These are phyloP conservation scores for Macroglossus sobrinus DNA, from an alignment of 2,113 vertebrate genomes.

Conservation along the genomic window DNA sequence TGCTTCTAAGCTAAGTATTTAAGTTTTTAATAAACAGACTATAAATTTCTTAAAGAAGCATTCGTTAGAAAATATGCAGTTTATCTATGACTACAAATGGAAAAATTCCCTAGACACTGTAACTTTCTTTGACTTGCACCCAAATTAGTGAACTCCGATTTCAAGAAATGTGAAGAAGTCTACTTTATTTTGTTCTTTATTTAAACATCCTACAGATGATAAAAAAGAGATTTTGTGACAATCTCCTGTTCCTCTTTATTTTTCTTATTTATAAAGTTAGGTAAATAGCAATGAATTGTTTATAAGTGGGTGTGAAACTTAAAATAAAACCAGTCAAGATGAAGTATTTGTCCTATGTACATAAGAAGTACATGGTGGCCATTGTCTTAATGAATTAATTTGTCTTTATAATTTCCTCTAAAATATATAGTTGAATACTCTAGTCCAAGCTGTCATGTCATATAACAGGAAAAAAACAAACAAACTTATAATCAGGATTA, in stretches of 20 bases:
- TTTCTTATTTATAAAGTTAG: neutral
- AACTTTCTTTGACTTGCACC: neutral
- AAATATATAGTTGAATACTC: neutral
- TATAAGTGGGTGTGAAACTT: neutral
- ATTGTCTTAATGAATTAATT: slow-evolving; percentile 14
- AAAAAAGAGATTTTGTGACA: neutral
- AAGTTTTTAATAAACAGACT: neutral
- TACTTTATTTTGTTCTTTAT: neutral
- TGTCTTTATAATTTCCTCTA: neutral
- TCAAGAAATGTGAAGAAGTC: neutral
- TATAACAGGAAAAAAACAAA: neutral
- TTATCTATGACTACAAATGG: neutral
- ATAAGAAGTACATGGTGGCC: neutral
- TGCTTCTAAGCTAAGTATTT: neutral
- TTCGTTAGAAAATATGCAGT: neutral
- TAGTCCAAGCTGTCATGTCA: neutral
- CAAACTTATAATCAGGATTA: neutral
- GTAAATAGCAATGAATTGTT: neutral
- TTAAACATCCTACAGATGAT: neutral
- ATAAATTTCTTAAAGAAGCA: neutral
- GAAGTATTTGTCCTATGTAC: neutral
- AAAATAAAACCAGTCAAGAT: neutral
- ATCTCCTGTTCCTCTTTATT: neutral
- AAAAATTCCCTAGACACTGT: neutral
- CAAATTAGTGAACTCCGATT: slow-evolving; percentile 22